Conservation (phyloP, 2,797 vertebrate genomes). For the Vireo griseus region DNA sequence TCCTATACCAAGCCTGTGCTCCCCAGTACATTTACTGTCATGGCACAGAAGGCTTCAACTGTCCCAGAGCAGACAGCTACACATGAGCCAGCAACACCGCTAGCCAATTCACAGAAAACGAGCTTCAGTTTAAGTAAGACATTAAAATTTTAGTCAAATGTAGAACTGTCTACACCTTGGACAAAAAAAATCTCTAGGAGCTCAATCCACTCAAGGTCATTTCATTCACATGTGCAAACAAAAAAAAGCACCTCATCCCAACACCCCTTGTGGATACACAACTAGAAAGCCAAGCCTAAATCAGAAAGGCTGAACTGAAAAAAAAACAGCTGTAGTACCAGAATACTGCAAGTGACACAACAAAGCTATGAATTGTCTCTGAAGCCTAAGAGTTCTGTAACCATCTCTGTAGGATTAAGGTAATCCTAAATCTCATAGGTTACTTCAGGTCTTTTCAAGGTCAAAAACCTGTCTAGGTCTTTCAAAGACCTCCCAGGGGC, state of each 20-base stretch:
- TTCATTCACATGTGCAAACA: neutral
- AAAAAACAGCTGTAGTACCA: neutral
- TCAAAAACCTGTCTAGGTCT: neutral
- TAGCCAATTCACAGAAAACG: neutral
- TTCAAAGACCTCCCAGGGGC: neutral
- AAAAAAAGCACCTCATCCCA: neutral
- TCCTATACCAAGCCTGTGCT: neutral
- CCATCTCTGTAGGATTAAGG: neutral
- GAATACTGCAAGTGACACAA: neutral
- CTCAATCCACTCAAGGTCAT: neutral
- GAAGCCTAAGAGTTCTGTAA: neutral
- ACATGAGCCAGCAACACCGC: accelerated
- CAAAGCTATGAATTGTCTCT: neutral
- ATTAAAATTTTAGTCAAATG: neutral
- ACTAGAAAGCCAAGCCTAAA: neutral
- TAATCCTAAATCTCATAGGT: neutral
- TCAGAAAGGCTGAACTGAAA: neutral
- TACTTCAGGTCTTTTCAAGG: neutral
- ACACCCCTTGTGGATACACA: neutral
- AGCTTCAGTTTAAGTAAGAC: neutral
- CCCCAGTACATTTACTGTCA: neutral
- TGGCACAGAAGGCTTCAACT: neutral
- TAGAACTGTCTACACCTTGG: neutral
- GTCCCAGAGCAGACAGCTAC: neutral
- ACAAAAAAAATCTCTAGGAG: neutral